Percentiles rank a stretch among this genome's conserved stretches.
These are phyloP conservation scores for Tryphoninae sp. DNA, from an alignment of 2,888 invertebrate species.

Conservation along the genomic window DNA sequence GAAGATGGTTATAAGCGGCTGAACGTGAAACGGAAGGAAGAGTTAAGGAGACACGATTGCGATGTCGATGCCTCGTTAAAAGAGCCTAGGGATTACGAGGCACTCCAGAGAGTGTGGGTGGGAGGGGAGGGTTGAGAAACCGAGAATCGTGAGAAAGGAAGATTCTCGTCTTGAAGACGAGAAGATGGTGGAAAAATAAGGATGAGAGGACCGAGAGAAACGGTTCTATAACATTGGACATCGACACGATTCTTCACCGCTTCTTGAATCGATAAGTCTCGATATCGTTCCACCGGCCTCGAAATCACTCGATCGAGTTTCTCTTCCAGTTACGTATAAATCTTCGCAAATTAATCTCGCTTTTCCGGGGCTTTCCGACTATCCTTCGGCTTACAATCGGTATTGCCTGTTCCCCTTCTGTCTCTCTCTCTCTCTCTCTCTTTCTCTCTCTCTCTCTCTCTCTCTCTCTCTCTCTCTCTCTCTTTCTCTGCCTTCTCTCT, in stretches of 20 bases:
- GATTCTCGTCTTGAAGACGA: constrained; percentile 26
- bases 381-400: constrained; percentile 13
- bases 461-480: background rate
- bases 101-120: constrained; percentile 13
- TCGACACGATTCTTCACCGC: constrained; percentile 37
- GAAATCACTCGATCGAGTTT: constrained; percentile 56
- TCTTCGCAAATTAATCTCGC: constrained; percentile 58
- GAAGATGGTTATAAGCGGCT: constrained; percentile 41
- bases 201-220: constrained; percentile 30
- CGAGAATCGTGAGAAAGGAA: constrained; percentile 35
- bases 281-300: constrained; percentile 50
- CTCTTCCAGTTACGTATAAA: constrained; percentile 50
- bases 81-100: constrained; percentile 63
- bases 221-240: constrained; percentile 36
- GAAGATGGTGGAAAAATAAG: constrained; percentile 41
- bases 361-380: constrained; percentile 3
- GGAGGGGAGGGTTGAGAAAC: constrained; percentile 36
- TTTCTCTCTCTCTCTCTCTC: background rate
- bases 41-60: constrained; percentile 60
- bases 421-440: background rate
- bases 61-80: constrained; percentile 71
- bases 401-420: background rate
- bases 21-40: constrained; percentile 39
- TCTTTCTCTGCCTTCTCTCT: background rate
- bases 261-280: constrained; percentile 61